These are phyloP conservation scores for Xyliphius kryptos DNA, from an alignment of 2,113 vertebrate species.

Conservation along the genomic window DNA sequence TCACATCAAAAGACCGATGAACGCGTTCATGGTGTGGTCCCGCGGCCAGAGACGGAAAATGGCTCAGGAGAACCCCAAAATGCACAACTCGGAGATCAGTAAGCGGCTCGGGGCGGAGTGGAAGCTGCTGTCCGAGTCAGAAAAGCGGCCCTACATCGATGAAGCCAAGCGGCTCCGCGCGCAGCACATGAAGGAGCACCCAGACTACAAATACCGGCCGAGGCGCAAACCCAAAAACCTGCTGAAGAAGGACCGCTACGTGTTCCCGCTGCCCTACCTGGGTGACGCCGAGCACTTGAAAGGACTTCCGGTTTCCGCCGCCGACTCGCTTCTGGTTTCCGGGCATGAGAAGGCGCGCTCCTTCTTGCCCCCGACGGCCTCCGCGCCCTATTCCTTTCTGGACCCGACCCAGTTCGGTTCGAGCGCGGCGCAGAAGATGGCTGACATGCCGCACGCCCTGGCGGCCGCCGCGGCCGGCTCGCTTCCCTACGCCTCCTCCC, in stretches of 20 bases:
- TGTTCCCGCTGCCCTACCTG: slow-evolving; percentile 98
- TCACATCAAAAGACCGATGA: slow-evolving; percentile 99
- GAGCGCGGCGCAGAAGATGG: slow-evolving; percentile 96
- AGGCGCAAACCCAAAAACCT: slow-evolving; percentile 98
- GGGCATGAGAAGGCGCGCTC: slow-evolving; percentile 86
- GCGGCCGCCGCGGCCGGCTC: slow-evolving; percentile 71
- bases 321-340: slow-evolving; percentile 83
- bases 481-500: slow-evolving; percentile 91
- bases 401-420: slow-evolving; percentile 97
- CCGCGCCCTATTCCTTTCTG: slow-evolving; percentile 89
- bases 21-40: slow-evolving; percentile 99
- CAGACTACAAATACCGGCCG: slow-evolving; percentile 99
- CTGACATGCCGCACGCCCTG: slow-evolving; percentile 94
- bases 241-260: slow-evolving; percentile 99
- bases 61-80: slow-evolving; percentile 98
- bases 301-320: slow-evolving; percentile 85
- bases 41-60: slow-evolving; percentile 96
- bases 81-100: slow-evolving; percentile 99
- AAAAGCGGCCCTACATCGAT: slow-evolving; percentile 97
- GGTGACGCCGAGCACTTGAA: slow-evolving; percentile 96
- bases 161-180: slow-evolving; percentile 95
- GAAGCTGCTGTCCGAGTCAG: slow-evolving; percentile 96
- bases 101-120: slow-evolving; percentile 95
- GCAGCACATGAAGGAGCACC: slow-evolving; percentile 99
- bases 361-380: slow-evolving; percentile 87